Conservation (phyloP, 2,113 vertebrate genomes). For the Galbula dea region DNA sequence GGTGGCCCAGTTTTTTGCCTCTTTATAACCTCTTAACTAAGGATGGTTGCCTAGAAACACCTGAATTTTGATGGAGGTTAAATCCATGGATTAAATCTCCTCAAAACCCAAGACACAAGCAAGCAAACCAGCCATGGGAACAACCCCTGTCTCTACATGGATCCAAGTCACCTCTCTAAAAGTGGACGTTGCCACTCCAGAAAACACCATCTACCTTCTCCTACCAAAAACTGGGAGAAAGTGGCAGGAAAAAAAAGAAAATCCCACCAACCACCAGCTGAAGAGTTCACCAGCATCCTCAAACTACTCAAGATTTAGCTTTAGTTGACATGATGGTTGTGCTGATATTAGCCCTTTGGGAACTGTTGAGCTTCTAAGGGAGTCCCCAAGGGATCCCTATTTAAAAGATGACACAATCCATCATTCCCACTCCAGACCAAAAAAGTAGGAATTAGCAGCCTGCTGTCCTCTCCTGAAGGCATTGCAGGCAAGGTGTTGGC, state of each 20-base stretch:
- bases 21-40: no score
- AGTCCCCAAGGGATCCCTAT: not conserved
- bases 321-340: not conserved
- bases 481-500: not conserved
- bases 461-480: not conserved
- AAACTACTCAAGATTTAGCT: not conserved
- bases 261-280: not conserved
- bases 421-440: not conserved
- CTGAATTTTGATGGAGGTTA: not conserved
- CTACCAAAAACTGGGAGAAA: not conserved
- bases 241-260: not conserved
- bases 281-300: not conserved
- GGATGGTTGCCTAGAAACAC: not conserved
- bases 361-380: not conserved
- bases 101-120: not conserved
- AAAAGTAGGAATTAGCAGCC: not conserved
- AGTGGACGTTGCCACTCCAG: no score
- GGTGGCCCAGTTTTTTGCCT: not conserved
- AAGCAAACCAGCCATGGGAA: not conserved
- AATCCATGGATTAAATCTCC: not conserved
- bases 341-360: not conserved
- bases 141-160: not conserved
- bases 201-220: not conserved
- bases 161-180: not conserved
- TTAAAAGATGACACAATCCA: not conserved